Base-by-base conservation (phyloP, 2,113 vertebrate genomes). In the Campylomormyrus tamandua region DNA sequence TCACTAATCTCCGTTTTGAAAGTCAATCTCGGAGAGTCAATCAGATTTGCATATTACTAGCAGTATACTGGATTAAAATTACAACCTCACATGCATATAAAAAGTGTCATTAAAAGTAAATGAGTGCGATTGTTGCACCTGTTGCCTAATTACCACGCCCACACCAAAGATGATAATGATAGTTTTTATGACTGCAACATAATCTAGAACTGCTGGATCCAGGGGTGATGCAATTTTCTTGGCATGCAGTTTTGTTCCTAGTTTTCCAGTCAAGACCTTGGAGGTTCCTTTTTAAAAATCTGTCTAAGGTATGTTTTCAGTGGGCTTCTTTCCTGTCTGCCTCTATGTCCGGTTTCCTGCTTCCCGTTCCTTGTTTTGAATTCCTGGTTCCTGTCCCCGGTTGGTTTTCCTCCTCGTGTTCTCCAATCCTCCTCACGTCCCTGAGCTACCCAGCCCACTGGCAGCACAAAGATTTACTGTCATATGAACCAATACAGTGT, bases 31-130 rank as follows among this genome's bases (percentile, higher is more conserved):
- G 1, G 35, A 3, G 74, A 80, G 35, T 42, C 31, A 35, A 39
- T 80, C 74, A 42, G 74, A 80, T 80, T 80, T 80, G 74, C 74
- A 80, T 80, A 80, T 80, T 80, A 80, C 31, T 19, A 42, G 74
- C 35, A 42, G 35, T 42, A 80, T 80, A 42, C 35, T 80, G 74
- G 35, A 39, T 39, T 42, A 80, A 80, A 80, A 80, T 80, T 80
- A 42, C 74, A 80, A 42, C 74, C 11, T 19, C 35, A 6, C 35
- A 31, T 70, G 3, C n/a, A 70, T 70, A 70, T 31, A 70, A 19
- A 80, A 80, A 17, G 15, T 80, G 35, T 39, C 74, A 80, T 80
- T 17, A 39, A 80, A 80, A 19, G 74, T 80, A 35, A 80, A 80
- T 19, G 35, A 42, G 17, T 42, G 74, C 74, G 19, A 80, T 42